A percentile compares a stretch with the other conserved stretches of the same genome.
phyloP scores from a whole-genome alignment of 2,797 vertebrate species.

The Salarias fasciatus region DNA sequence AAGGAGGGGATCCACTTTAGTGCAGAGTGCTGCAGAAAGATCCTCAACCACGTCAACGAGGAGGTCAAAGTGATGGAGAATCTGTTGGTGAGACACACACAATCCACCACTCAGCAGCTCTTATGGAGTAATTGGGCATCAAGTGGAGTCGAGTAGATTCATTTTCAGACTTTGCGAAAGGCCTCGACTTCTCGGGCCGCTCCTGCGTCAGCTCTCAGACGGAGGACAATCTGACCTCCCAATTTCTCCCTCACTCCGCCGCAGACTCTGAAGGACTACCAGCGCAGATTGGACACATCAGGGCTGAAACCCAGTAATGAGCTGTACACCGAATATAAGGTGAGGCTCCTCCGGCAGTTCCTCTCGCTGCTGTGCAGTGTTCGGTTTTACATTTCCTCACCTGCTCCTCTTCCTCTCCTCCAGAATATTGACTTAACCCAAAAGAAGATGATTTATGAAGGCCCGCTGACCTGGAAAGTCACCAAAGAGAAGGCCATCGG shows the following conservation, averaged over 20 bases:
- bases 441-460: constrained; percentile 87
- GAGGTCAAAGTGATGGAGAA: constrained; percentile 92
- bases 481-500: constrained; percentile 93
- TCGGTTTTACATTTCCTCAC: background rate
- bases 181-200: constrained; percentile 38
- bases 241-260: constrained; percentile 28
- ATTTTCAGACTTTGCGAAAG: constrained; percentile 46
- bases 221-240: constrained; percentile 32
- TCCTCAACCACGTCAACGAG: constrained; percentile 93
- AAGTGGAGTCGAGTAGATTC: constrained; percentile 42
- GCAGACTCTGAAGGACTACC: constrained; percentile 91
- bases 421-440: constrained; percentile 89
- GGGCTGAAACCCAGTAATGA: constrained; percentile 89
- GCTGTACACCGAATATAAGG: constrained; percentile 90
- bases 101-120: constrained; percentile 24
- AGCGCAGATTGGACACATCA: constrained; percentile 90
- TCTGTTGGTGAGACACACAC: constrained; percentile 85
- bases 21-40: constrained; percentile 90
- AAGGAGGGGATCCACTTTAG: constrained; percentile 84
- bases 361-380: background rate
- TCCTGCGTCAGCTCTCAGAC: constrained; percentile 19
- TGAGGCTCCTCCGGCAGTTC: constrained; percentile 35
- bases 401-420: background rate
- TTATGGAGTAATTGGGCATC: constrained; percentile 43
- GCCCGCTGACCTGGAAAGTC: constrained; percentile 88